Conservation (phyloP, 2,113 vertebrate species). For the Cynopterus brachyotis region DNA sequence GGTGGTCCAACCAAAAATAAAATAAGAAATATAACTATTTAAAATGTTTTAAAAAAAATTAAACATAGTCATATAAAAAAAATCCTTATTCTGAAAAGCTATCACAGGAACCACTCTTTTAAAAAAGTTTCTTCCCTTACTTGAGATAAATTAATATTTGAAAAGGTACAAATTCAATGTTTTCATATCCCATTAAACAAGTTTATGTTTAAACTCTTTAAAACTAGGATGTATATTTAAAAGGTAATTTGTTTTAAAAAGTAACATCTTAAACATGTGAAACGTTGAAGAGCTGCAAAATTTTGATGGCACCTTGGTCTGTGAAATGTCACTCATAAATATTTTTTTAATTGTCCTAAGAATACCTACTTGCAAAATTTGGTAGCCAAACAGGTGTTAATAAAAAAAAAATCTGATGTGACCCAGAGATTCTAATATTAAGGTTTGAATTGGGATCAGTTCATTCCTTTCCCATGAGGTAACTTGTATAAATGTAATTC, state of each 20-base stretch:
- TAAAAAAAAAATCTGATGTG: constrained; percentile 81
- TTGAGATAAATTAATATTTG: neutral
- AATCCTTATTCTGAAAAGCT: neutral
- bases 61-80: constrained; percentile 37
- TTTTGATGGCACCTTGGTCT: neutral
- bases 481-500: constrained; percentile 90
- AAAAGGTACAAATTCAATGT: neutral
- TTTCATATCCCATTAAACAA: neutral
- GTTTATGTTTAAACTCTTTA: neutral
- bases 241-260: neutral
- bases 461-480: constrained; percentile 84
- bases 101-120: neutral
- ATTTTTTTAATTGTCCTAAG: constrained; percentile 68
- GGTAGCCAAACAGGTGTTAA: constrained; percentile 81
- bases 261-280: neutral
- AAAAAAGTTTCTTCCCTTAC: neutral
- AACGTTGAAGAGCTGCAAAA: constrained; percentile 15
- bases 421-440: constrained; percentile 83
- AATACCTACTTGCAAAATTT: constrained; percentile 73
- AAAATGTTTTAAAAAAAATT: constrained; percentile 14
- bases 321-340: constrained; percentile 10
- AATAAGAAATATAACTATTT: neutral
- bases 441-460: constrained; percentile 86
- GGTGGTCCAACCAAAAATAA: neutral
- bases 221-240: neutral